Evolutionary conservation across 2,797 vertebrate genomes (phyloP).

Genomic region (Cyprinodon diabolis): DNA sequence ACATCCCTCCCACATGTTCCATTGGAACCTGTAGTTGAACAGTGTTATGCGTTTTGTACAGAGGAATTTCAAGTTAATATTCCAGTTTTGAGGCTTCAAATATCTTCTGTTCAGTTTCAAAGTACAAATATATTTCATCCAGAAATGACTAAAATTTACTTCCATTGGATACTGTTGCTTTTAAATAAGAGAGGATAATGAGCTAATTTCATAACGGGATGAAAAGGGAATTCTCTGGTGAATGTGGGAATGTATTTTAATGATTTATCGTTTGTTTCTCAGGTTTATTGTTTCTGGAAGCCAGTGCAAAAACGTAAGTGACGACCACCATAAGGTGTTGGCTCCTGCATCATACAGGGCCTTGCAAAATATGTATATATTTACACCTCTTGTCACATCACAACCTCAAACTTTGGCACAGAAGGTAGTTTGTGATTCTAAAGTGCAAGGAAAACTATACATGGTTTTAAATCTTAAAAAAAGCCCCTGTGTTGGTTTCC

Average conservation of each 20-base stretch:
- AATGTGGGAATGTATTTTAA: conserved; percentile 19
- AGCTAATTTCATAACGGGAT: not conserved
- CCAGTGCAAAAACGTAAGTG: conserved; percentile 99
- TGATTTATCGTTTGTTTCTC: conserved; percentile 24
- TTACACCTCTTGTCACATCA: not conserved
- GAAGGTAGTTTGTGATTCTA: not conserved
- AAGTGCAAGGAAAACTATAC: not conserved
- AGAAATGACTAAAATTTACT: not conserved
- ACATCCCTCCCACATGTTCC: not conserved
- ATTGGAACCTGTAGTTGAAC: too few relatives aligned
- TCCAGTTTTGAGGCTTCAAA: too few relatives aligned
- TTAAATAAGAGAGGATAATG: not conserved
- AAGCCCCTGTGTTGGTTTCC: too few relatives aligned
- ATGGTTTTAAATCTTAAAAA: too few relatives aligned
- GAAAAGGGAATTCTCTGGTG: conserved; percentile 15
- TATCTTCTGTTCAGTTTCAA: not conserved
- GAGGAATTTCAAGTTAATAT: not conserved
- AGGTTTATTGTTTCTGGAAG: conserved; percentile 98
- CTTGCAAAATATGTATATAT: not conserved
- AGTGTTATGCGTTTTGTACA: too few relatives aligned
- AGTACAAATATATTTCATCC: not conserved
- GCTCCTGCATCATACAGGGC: not conserved
- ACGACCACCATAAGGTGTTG: conserved; percentile 4
- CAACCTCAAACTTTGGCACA: not conserved
- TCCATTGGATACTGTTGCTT: not conserved